These are phyloP conservation scores for Xenopus petersii DNA, from an alignment of 2,797 vertebrate genomes.

Conservation along the genomic window DNA sequence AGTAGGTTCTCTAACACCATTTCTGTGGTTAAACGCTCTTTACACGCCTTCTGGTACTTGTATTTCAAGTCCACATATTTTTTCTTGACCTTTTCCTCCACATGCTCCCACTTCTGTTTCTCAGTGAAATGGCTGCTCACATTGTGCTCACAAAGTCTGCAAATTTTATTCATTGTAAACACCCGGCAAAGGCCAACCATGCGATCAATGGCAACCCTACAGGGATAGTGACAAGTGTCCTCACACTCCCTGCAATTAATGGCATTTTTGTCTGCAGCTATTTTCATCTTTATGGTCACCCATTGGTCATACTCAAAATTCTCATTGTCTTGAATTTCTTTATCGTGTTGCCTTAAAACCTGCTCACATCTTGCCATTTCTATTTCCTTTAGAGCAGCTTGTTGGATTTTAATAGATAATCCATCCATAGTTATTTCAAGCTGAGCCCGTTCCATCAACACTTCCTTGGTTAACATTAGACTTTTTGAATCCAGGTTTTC, in stretches of 20 bases:
- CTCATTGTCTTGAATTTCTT: not conserved
- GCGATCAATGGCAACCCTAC: rapidly evolving
- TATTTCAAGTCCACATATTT: slow-evolving; percentile 40
- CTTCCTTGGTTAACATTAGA: slow-evolving; percentile 6
- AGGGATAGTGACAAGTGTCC: slow-evolving; percentile 17
- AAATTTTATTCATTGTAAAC: not conserved
- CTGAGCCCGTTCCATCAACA: not conserved
- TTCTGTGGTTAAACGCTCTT: not conserved
- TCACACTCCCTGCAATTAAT: not conserved
- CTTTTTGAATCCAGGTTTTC: rapidly evolving
- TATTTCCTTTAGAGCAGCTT: not conserved
- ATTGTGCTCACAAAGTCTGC: slow-evolving; percentile 4
- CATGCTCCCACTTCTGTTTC: slow-evolving; percentile 32
- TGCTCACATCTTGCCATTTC: not conserved
- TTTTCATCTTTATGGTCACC: not conserved
- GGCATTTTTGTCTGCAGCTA: not conserved
- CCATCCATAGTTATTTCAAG: not conserved
- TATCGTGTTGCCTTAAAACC: slow-evolving; percentile 4
- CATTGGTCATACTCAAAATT: slow-evolving; percentile 21
- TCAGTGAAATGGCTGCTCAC: slow-evolving; percentile 45
- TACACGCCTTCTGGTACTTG: slow-evolving; percentile 34
- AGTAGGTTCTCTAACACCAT: not conserved
- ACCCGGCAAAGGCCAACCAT: not conserved
- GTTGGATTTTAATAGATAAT: slow-evolving; percentile 1
- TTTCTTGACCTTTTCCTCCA: slow-evolving; percentile 11